phyloP scores from a whole-genome alignment of 2,888 invertebrate species.

The Apantesis nais region DNA sequence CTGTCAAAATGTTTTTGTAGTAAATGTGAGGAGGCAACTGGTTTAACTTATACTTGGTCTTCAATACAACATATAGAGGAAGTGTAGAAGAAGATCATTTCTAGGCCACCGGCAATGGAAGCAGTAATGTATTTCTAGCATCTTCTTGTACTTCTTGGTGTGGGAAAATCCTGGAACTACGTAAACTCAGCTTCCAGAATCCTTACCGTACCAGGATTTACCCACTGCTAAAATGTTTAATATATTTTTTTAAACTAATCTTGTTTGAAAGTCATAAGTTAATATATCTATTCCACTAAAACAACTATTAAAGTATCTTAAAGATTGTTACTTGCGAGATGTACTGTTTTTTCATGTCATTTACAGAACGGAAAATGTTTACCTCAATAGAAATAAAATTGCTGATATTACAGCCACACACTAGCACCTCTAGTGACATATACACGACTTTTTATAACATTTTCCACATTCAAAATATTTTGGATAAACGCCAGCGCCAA shows the following conservation, averaged over 20 bases:
- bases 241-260: neutral
- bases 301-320: conserved; percentile 12
- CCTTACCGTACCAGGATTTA: no score
- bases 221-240: no score
- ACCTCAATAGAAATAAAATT: conserved; percentile 22
- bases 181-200: neutral
- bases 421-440: conserved; percentile 20
- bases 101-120: neutral
- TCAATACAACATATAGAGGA: neutral
- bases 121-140: neutral
- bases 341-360: conserved; percentile 27
- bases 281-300: neutral
- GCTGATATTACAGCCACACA: conserved; percentile 14
- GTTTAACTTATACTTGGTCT: neutral
- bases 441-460: conserved; percentile 30
- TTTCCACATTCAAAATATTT: conserved; percentile 16
- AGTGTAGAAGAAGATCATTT: neutral
- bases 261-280: neutral
- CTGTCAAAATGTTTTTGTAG: no score
- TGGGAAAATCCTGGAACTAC: no score
- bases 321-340: conserved; percentile 25
- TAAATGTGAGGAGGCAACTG: neutral
- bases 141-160: neutral
- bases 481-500: conserved; percentile 9
- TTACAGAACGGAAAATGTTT: conserved; percentile 31